Evolutionary conservation across 2,113 vertebrate species (phyloP).

Genomic region (Erythrolamprus reginae): DNA sequence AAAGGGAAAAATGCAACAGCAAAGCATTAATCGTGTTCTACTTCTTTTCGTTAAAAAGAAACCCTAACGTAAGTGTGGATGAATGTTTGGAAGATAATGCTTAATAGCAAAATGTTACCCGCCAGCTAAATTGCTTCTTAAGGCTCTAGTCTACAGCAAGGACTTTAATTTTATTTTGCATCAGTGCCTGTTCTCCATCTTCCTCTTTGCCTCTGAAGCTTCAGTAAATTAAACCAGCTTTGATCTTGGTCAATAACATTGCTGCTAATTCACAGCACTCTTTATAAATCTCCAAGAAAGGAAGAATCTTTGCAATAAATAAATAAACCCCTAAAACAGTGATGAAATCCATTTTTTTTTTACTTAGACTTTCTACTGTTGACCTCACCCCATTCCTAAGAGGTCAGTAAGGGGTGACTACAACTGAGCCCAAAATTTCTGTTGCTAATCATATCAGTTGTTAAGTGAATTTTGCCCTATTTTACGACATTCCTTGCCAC

Average conservation of each 20-base stretch:
- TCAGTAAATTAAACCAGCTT: background rate
- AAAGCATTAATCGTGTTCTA: slow-evolving; percentile 1
- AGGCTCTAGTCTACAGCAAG: background rate
- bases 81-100: background rate
- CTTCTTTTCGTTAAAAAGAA: slow-evolving; percentile 10
- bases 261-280: background rate
- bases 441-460: background rate
- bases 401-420: no score
- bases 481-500: background rate
- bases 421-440: background rate
- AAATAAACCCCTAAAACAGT: background rate
- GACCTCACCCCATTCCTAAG: no score
- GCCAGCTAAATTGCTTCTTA: slow-evolving; percentile 14
- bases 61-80: background rate
- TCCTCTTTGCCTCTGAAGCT: background rate
- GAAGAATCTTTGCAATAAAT: background rate
- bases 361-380: no score
- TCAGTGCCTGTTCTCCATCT: background rate
- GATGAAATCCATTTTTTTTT: no score
- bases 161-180: background rate
- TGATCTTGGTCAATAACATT: background rate
- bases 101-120: slow-evolving; percentile 4
- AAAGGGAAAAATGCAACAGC: background rate
- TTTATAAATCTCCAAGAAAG: background rate
- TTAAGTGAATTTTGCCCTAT: no score